A percentile compares a stretch with the other conserved stretches of the same genome.
Conservation (phyloP, 2,113 vertebrate genomes). For the Vimba vimba region DNA sequence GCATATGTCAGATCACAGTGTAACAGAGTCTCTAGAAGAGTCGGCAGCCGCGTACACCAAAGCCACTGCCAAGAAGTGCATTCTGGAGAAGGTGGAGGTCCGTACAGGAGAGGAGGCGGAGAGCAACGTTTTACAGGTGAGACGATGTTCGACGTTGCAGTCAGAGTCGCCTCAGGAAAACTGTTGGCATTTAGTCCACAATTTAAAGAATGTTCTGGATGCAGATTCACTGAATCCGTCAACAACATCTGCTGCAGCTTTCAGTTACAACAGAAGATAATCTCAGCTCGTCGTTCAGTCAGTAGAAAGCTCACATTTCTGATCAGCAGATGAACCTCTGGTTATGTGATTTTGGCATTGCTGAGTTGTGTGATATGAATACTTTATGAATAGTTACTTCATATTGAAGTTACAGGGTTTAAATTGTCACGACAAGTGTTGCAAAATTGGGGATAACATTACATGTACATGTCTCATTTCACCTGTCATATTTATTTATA, state of each 20-base stretch:
- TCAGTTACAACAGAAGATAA: background rate
- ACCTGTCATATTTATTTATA: background rate
- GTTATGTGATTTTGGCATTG: too few relatives aligned
- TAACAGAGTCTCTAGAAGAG: slow-evolving; percentile 93
- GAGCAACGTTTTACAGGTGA: slow-evolving; percentile 96
- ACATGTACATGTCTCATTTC: background rate
- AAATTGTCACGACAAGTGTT: too few relatives aligned
- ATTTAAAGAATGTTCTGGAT: too few relatives aligned
- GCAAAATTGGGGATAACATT: too few relatives aligned
- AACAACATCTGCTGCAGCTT: background rate
- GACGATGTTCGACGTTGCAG: background rate
- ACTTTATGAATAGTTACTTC: too few relatives aligned
- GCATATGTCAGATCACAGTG: slow-evolving; percentile 77
- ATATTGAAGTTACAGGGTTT: too few relatives aligned
- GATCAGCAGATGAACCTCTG: too few relatives aligned
- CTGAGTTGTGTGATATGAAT: too few relatives aligned
- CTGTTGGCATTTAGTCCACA: background rate
- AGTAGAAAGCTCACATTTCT: too few relatives aligned
- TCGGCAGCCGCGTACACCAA: slow-evolving; percentile 98
- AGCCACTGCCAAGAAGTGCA: slow-evolving; percentile 94
- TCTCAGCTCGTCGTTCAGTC: background rate
- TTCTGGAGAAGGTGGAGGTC: slow-evolving; percentile 96
- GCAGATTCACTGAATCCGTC: too few relatives aligned
- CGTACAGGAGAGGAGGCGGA: slow-evolving; percentile 97
- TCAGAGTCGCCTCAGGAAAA: background rate